Conservation (phyloP, 2,888 invertebrate species). For the Drosophila fungiperda region DNA sequence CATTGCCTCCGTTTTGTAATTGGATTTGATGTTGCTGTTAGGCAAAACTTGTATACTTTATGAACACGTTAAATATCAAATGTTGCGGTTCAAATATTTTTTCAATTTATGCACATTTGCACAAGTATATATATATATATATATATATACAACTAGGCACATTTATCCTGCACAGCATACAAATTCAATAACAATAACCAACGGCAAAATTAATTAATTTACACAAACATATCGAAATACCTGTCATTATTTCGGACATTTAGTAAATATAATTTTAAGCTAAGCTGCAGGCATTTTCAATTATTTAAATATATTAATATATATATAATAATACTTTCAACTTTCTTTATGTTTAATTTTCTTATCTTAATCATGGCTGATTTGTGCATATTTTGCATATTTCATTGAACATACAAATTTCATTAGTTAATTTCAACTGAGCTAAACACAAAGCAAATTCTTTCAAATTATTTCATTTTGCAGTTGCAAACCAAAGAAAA, state of each 20-base stretch:
- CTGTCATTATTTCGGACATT: not conserved
- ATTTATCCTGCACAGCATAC: too few species aligned
- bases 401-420: not conserved
- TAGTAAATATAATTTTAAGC: not conserved
- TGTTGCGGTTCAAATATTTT: slow-evolving; percentile 24
- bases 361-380: not conserved
- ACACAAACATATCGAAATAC: not conserved
- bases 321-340: too few species aligned
- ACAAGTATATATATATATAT: not conserved
- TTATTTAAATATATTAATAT: not conserved
- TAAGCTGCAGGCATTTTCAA: not conserved
- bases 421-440: not conserved
- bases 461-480: not conserved
- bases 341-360: not conserved
- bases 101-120: slow-evolving; percentile 31
- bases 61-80: slow-evolving; percentile 6
- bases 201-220: not conserved
- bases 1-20: not conserved
- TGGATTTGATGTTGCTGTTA: not conserved
- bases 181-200: not conserved
- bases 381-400: not conserved
- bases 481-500: not conserved
- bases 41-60: not conserved
- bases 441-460: not conserved
- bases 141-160: not conserved